A percentile compares a stretch with the other conserved stretches of the same genome.
phyloP scores from a whole-genome alignment of 2,888 invertebrate genomes.

The Arrhopalites spinosus region DNA sequence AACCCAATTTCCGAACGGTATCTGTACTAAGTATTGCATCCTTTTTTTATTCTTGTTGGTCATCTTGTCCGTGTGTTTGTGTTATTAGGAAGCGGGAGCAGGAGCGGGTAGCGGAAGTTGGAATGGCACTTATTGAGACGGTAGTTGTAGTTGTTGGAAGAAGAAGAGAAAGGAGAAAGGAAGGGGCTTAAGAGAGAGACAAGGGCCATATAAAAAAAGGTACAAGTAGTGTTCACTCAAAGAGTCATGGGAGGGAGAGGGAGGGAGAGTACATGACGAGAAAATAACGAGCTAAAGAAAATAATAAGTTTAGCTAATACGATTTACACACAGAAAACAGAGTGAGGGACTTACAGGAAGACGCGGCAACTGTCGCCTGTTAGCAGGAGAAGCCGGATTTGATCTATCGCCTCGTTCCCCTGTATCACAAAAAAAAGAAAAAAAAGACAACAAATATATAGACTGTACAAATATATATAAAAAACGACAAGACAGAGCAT shows the following conservation, averaged over 20 bases:
- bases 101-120: not conserved
- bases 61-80: not conserved
- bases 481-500: not conserved
- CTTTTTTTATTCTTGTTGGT: too few species aligned
- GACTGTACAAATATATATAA: not conserved
- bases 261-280: not conserved
- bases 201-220: not conserved
- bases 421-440: not conserved
- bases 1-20: too few species aligned
- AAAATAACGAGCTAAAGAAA: not conserved
- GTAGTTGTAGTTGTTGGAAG: not conserved
- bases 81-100: not conserved
- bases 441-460: slow-evolving; percentile 9
- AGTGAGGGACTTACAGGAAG: slow-evolving; percentile 50
- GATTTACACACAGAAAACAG: too few species aligned
- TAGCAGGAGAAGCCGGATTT: slow-evolving; percentile 45
- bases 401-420: slow-evolving; percentile 47
- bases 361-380: slow-evolving; percentile 44
- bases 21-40: too few species aligned
- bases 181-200: not conserved
- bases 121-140: not conserved
- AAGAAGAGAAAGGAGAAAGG: not conserved
- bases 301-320: not conserved
- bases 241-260: not conserved
- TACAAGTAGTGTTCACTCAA: not conserved